Base-by-base conservation (phyloP, 2,888 invertebrate genomes). In the Dasysyrphus tricinctus region DNA sequence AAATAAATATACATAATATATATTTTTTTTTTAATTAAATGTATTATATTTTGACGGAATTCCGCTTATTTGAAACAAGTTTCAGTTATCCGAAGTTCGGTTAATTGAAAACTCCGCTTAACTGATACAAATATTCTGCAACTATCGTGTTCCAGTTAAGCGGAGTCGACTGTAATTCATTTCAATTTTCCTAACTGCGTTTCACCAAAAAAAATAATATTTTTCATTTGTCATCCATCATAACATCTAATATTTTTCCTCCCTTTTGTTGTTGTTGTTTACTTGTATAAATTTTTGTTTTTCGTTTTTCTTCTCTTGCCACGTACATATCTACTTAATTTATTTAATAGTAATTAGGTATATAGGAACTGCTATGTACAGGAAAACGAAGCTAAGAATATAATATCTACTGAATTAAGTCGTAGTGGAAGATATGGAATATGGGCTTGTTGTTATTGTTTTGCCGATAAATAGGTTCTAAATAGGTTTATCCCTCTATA, bases 391-490 rank as follows among this genome's bases (percentile, higher is more conserved):
- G 24, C 19, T 51, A 42, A 39, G 34, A 14, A 47, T 9, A 24
- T 24, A 24, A 3, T 54, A 8, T 32, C 3, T 32, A 69, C 16
- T 47, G 65, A 73, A 80, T 59, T 67, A 57, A 47, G 65, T 80
- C 73, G 73, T 49, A 67, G 73, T 73, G 39, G n/a, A 39, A 61
- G 59, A 61, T 61, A 61, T 57, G 57, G 44, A 44, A 65, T 56
- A 44, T 67, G 44, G 65, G 54, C 51, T 61, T 72, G 37, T 61
- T 72, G 37, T 63, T 78, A 65, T 79, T 54, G 56, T 79, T 54
- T 34, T 75, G 42, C n/a, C 12, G 54, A 49, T 63, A 72, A 42
- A 54, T 79, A 37, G 59, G 77, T 59, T 78, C 32, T 44, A 61
- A 61, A 70, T 70, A 79, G 63, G 72, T 73, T 73, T 47, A 78